phyloP scores from a whole-genome alignment of 2,113 vertebrate species.

The Leiothrix lutea region DNA sequence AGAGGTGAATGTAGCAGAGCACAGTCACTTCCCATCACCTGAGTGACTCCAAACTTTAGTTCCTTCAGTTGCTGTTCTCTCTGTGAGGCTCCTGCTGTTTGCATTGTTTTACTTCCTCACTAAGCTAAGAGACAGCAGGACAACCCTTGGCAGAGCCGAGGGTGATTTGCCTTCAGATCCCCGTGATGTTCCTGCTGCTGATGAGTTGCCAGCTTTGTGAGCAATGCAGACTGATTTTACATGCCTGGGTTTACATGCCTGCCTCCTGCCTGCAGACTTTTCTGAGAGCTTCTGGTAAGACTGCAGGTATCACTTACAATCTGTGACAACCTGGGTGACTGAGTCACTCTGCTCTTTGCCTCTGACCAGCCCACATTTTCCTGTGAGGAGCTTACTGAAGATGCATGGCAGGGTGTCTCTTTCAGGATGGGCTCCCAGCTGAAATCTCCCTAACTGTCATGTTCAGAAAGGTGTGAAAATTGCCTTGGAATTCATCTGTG shows the following conservation, averaged over 20 bases:
- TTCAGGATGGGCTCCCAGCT: not conserved
- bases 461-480: not conserved
- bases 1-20: not conserved
- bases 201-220: not conserved
- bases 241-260: not conserved
- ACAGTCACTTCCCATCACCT: not conserved
- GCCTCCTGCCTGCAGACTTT: not conserved
- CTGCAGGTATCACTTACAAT: not conserved
- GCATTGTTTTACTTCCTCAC: not conserved
- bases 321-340: not conserved
- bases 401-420: not conserved
- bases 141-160: not conserved
- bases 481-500: not conserved
- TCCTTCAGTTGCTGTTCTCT: not conserved
- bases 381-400: not conserved
- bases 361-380: not conserved
- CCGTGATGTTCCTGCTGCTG: not conserved
- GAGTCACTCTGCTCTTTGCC: not conserved
- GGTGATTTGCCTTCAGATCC: not conserved
- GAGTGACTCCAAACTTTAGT: not conserved
- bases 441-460: not conserved
- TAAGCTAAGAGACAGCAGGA: not conserved
- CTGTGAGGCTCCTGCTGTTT: not conserved
- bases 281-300: not conserved
- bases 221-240: not conserved